Evolutionary conservation across 2,888 invertebrate genomes (phyloP).

Genomic region (Ormyrus nitidulus): DNA sequence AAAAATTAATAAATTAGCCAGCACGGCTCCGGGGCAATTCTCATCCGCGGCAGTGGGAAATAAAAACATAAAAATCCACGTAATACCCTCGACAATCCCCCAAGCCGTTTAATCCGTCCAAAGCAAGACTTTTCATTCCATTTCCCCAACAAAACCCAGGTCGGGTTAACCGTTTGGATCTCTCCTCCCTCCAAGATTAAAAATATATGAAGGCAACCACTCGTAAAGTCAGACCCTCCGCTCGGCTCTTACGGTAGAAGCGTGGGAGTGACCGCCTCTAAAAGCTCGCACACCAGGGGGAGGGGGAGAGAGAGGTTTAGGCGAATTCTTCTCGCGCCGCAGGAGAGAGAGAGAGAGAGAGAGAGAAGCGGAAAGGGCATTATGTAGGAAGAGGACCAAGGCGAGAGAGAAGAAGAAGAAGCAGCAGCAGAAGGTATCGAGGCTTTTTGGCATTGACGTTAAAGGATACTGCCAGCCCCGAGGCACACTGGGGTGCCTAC

Average conservation of each 20-base stretch:
- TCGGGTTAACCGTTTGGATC: conserved; percentile 34
- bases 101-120: conserved; percentile 54
- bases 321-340: conserved; percentile 47
- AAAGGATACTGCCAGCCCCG: not conserved
- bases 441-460: conserved; percentile 8
- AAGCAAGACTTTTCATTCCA: conserved; percentile 53
- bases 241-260: conserved; percentile 3
- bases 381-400: not conserved
- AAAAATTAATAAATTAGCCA: conserved; percentile 31
- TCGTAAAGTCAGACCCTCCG: conserved; percentile 51
- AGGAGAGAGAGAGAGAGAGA: conserved; percentile 8
- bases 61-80: conserved; percentile 38
- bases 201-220: conserved; percentile 55
- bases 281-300: conserved; percentile 53
- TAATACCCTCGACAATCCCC: conserved; percentile 41
- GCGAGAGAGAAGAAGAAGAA: not conserved
- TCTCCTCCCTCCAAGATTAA: conserved; percentile 44
- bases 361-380: conserved; percentile 29
- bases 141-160: conserved; percentile 34
- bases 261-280: conserved; percentile 58
- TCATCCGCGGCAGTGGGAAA: not conserved
- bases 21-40: not conserved
- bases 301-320: conserved; percentile 26
- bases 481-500: not conserved
- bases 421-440: not conserved